Percentiles rank a stretch among this genome's conserved stretches.
phyloP scores from a whole-genome alignment of 1,140 invertebrate genomes.

The Drosophila orena region DNA sequence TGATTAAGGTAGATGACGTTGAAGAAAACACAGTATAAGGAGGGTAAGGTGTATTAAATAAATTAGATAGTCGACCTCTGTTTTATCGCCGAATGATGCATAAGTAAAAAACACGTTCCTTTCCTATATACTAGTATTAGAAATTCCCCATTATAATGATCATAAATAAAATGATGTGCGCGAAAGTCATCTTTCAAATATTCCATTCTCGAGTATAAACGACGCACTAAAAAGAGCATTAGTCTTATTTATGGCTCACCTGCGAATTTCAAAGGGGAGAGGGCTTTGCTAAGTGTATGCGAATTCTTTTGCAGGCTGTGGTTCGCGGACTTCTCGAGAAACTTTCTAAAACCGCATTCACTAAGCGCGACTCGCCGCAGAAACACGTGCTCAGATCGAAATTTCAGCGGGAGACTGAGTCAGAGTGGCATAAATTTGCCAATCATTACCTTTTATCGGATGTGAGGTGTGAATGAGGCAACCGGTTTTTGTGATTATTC shows the following conservation, averaged over 20 bases:
- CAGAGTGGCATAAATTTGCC: constrained; percentile 57
- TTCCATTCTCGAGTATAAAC: constrained; percentile 26
- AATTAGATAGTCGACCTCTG: not conserved
- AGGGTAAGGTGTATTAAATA: not conserved
- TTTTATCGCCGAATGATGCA: not conserved
- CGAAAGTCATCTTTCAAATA: constrained; percentile 28
- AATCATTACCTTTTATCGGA: constrained; percentile 46
- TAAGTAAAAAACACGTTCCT: not conserved
- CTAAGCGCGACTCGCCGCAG: constrained; percentile 49
- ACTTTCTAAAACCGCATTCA: constrained; percentile 78
- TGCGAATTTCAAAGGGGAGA: constrained; percentile 24
- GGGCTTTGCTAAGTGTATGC: constrained; percentile 27
- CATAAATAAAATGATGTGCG: constrained; percentile 1
- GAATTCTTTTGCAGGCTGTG: constrained; percentile 54
- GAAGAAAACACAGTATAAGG: not conserved
- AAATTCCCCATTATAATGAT: not conserved
- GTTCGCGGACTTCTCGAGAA: constrained; percentile 33
- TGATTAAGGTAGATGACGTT: not conserved
- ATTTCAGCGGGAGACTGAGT: constrained; percentile 29
- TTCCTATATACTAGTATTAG: too few species aligned
- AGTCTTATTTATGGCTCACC: constrained; percentile 44
- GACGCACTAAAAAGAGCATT: constrained; percentile 43
- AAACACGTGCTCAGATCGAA: constrained; percentile 64
- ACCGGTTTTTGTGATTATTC: constrained; percentile 48
- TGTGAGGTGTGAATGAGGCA: constrained; percentile 58